These are phyloP conservation scores for Hylaea fasciaria DNA, from an alignment of 2,888 invertebrate species.

Conservation along the genomic window DNA sequence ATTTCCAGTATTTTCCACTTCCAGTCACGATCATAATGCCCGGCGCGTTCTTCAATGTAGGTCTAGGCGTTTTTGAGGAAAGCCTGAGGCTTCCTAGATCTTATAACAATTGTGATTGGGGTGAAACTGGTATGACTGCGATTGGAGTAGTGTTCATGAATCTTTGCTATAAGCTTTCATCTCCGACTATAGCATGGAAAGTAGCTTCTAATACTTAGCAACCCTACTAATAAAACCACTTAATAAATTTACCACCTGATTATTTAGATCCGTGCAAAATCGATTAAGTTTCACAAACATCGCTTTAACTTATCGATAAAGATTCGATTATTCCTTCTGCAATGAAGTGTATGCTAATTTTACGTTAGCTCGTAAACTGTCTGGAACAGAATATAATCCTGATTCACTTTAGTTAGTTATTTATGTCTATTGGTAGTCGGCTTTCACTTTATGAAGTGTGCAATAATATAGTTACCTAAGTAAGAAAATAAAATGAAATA, in stretches of 20 bases:
- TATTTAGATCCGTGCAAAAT: neutral
- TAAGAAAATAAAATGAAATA: conserved; percentile 1
- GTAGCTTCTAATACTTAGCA: no score
- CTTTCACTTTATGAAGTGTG: conserved; percentile 25
- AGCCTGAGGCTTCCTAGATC: conserved; percentile 38
- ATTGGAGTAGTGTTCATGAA: no score
- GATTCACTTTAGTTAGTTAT: conserved; percentile 14
- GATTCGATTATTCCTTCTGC: conserved; percentile 1
- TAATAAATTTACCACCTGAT: neutral
- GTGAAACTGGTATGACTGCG: no score
- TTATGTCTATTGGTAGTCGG: neutral
- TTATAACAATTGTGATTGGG: no score
- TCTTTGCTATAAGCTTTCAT: no score
- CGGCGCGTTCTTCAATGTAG: conserved; percentile 58
- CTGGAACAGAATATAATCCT: conserved; percentile 11
- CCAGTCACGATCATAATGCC: conserved; percentile 27
- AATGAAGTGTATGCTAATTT: conserved; percentile 13
- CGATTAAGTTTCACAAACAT: conserved; percentile 9
- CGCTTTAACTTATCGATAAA: conserved; percentile 7
- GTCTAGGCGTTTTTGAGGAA: conserved; percentile 74
- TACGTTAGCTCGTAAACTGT: conserved; percentile 13
- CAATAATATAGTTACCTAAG: conserved; percentile 21
- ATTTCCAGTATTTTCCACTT: neutral
- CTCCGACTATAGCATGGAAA: no score
- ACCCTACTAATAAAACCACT: no score